Conservation (phyloP, 2,888 invertebrate species). For the Latrodectus elegans region DNA sequence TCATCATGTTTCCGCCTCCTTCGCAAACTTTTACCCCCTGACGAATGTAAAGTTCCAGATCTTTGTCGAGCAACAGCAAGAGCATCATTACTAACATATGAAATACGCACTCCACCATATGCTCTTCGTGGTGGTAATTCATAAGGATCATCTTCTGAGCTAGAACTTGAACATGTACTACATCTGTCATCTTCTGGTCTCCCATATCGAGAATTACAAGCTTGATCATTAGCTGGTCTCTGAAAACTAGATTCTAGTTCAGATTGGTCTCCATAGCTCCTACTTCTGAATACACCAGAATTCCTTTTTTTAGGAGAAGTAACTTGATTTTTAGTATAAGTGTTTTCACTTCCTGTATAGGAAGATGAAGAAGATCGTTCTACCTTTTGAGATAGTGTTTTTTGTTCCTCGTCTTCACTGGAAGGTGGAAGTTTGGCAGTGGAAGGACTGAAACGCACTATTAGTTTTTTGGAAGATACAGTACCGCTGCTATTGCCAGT, state of each 20-base stretch:
- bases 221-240: constrained; percentile 7
- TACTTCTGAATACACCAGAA: constrained; percentile 70
- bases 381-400: constrained; percentile 48
- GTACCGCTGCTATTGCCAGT: constrained; percentile 18
- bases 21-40: constrained; percentile 66
- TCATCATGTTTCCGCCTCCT: constrained; percentile 77
- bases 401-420: constrained; percentile 56
- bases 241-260: constrained; percentile 66
- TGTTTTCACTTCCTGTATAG: constrained; percentile 43
- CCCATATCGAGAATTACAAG: constrained; percentile 66
- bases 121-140: constrained; percentile 86
- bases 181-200: constrained; percentile 82
- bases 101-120: constrained; percentile 87
- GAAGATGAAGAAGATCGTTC: constrained; percentile 57
- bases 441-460: constrained; percentile 71
- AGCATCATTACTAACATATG: constrained; percentile 94
- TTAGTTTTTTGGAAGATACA: constrained; percentile 73
- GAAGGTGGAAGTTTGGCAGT: constrained; percentile 58
- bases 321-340: constrained; percentile 19
- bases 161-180: constrained; percentile 87
- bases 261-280: constrained; percentile 71
- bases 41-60: constrained; percentile 69
- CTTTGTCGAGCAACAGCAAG: constrained; percentile 78
- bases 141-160: constrained; percentile 83
- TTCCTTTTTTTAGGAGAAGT: constrained; percentile 38